Evolutionary conservation across 2,113 vertebrate species (phyloP).

Genomic region (Paramormyrops kingsleyae): DNA sequence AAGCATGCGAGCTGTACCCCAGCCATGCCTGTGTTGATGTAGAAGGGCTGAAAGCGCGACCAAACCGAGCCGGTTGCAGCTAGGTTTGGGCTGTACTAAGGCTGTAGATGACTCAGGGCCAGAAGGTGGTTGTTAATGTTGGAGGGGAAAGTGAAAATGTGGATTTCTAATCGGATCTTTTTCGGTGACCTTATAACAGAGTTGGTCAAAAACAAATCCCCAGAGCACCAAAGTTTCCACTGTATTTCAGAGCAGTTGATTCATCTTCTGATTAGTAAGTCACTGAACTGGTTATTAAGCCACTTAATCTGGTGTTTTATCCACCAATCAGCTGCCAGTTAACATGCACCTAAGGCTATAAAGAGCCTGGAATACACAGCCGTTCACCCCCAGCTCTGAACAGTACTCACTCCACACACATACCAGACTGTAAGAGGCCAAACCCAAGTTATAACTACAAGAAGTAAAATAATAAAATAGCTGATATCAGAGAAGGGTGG

Average conservation of each 20-base stretch:
- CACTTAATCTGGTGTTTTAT: neutral
- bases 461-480: neutral
- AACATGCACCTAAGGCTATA: neutral
- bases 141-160: neutral
- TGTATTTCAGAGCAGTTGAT: neutral
- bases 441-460: neutral
- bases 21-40: neutral
- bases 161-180: neutral
- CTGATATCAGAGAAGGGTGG: neutral
- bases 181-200: neutral
- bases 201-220: neutral
- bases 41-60: neutral
- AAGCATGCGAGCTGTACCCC: neutral
- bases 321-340: neutral
- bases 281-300: neutral
- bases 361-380: neutral
- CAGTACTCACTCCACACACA: neutral
- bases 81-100: neutral
- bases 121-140: neutral
- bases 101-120: neutral
- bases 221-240: neutral
- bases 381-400: neutral
- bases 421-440: neutral
- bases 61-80: neutral
- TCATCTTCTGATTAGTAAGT: neutral